phyloP scores from a whole-genome alignment of 2,888 invertebrate species.

The Camptogramma bilineatum region DNA sequence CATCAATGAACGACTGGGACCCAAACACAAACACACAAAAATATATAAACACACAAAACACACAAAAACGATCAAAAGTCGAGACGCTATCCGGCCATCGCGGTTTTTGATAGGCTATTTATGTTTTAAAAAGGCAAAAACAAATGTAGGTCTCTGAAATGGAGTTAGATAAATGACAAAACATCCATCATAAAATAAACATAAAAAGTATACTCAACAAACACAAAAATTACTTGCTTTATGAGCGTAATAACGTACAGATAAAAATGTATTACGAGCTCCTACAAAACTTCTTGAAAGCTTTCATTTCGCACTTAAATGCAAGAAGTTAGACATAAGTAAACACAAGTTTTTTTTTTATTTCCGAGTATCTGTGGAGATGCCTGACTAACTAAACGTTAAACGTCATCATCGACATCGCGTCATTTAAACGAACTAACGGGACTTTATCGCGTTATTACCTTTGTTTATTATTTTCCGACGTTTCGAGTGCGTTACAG shows the following conservation, averaged over 20 bases:
- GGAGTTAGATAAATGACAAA: not conserved
- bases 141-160: not conserved
- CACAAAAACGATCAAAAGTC: no score
- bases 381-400: no score
- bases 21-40: no score
- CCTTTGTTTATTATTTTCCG: no score
- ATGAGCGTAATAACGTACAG: not conserved
- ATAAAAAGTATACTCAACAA: not conserved
- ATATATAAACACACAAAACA: no score
- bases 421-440: no score
- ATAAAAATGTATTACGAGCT: not conserved
- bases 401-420: no score
- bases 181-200: not conserved
- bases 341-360: not conserved
- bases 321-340: not conserved
- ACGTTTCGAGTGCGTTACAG: no score
- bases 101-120: not conserved
- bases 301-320: not conserved
- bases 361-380: not conserved
- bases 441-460: no score
- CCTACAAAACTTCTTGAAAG: not conserved
- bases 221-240: not conserved
- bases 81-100: not conserved
- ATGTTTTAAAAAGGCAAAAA: not conserved
- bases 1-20: no score